phyloP scores from a whole-genome alignment of 2,113 vertebrate genomes.

The Percopsis transmontana region DNA sequence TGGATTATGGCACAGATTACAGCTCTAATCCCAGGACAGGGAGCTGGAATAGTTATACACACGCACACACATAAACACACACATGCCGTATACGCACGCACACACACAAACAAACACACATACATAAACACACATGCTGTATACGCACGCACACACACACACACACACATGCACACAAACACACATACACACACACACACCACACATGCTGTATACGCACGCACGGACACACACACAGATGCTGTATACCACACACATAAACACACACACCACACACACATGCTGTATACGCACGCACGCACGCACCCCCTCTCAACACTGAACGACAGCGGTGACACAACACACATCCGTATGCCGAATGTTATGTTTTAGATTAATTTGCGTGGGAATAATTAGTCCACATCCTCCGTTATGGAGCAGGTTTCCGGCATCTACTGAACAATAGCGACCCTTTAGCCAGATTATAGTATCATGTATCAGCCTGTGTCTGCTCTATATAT shows the following conservation, averaged over 20 bases:
- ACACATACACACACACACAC: neutral
- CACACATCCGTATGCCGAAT: neutral
- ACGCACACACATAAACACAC: conserved; percentile 13
- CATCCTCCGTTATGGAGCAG: no score
- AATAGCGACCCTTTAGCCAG: neutral
- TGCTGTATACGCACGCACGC: no score
- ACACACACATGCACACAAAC: conserved; percentile 3
- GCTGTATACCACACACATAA: no score
- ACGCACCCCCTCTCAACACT: no score
- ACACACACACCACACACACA: no score
- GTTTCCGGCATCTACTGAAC: neutral
- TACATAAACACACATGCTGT: neutral
- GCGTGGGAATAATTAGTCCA: no score
- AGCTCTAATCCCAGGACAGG: neutral
- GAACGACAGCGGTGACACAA: neutral
- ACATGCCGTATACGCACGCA: conserved; percentile 8
- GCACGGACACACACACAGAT: no score
- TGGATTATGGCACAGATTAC: neutral
- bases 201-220: no score
- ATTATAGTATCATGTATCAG: neutral
- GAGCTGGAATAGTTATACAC: neutral
- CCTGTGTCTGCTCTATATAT: neutral
- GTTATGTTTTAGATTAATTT: neutral
- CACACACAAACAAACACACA: conserved; percentile 5
- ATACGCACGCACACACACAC: conserved; percentile 5